Percentiles rank a stretch among this genome's conserved stretches.
Conservation (phyloP, 2,797 vertebrate species). For the Mormyrus hasselquistii region DNA sequence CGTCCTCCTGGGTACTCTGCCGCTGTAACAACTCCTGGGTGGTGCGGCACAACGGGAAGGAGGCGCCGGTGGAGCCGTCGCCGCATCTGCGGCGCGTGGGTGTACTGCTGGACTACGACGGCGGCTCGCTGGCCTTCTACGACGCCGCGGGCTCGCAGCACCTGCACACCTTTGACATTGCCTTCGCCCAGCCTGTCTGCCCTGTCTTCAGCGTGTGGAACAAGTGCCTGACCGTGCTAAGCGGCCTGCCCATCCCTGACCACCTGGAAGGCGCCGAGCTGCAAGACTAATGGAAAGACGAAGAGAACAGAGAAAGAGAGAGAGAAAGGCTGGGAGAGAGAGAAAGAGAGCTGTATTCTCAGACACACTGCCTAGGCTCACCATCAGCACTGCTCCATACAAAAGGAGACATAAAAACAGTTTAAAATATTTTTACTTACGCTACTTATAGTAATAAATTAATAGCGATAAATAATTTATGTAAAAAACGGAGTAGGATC, state of each 20-base stretch:
- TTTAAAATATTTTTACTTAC: constrained; percentile 58
- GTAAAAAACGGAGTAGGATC: constrained; percentile 45
- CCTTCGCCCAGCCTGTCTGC: constrained; percentile 88
- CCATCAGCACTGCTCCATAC: neutral
- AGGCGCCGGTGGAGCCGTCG: constrained; percentile 82
- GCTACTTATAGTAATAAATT: constrained; percentile 47
- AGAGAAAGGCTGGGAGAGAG: neutral
- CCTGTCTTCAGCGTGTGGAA: constrained; percentile 98
- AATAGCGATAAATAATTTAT: constrained; percentile 60
- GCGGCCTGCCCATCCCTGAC: constrained; percentile 93
- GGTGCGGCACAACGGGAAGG: constrained; percentile 90
- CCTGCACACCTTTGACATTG: constrained; percentile 87
- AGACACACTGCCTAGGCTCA: neutral
- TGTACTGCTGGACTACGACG: constrained; percentile 92
- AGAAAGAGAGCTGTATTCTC: neutral
- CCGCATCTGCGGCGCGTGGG: constrained; percentile 88
- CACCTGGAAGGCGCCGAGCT: constrained; percentile 85
- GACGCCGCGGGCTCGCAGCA: constrained; percentile 90
- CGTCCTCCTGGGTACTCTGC: constrained; percentile 89
- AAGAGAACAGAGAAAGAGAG: neutral
- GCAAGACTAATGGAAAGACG: constrained; percentile 55
- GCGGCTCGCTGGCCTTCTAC: constrained; percentile 86
- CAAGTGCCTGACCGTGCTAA: constrained; percentile 90
- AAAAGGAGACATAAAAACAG: constrained; percentile 33
- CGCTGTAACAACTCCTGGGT: constrained; percentile 94